These are phyloP conservation scores for Notiomystis cincta DNA, from an alignment of 2,113 vertebrate genomes.

Conservation along the genomic window DNA sequence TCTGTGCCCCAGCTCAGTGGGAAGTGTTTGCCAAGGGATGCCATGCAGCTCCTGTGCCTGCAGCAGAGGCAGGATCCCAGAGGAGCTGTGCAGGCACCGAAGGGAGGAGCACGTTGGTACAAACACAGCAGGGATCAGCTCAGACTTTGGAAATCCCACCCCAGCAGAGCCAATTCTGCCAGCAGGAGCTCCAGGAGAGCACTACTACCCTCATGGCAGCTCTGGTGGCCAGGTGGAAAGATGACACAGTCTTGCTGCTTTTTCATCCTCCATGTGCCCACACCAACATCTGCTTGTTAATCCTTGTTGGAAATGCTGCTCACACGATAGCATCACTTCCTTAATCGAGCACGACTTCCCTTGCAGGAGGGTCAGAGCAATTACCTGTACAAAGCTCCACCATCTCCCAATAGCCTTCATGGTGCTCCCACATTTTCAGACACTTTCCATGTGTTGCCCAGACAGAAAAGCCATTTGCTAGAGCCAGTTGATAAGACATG, in stretches of 20 bases:
- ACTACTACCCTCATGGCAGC: fast-evolving
- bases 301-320: not conserved
- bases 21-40: not conserved
- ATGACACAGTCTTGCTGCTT: not conserved
- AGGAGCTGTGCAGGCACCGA: not conserved
- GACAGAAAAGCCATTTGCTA: not conserved
- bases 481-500: not conserved
- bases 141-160: not conserved
- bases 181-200: not conserved
- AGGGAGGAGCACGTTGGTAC: not conserved
- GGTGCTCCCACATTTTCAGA: not conserved
- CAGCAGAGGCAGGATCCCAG: not conserved
- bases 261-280: fast-evolving
- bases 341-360: not conserved
- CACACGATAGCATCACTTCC: not conserved
- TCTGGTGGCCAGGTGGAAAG: not conserved
- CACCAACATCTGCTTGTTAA: not conserved
- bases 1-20: not conserved
- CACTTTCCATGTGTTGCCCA: fast-evolving
- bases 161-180: not conserved
- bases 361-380: not conserved
- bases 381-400: not conserved
- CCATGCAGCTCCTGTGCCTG: not conserved
- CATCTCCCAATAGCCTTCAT: not conserved
- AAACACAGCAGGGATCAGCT: not conserved